Evolutionary conservation across 2,888 invertebrate species (phyloP), one percentile per base, ranked within the genome.

Genomic region (Melangyna quadrimaculata): DNA sequence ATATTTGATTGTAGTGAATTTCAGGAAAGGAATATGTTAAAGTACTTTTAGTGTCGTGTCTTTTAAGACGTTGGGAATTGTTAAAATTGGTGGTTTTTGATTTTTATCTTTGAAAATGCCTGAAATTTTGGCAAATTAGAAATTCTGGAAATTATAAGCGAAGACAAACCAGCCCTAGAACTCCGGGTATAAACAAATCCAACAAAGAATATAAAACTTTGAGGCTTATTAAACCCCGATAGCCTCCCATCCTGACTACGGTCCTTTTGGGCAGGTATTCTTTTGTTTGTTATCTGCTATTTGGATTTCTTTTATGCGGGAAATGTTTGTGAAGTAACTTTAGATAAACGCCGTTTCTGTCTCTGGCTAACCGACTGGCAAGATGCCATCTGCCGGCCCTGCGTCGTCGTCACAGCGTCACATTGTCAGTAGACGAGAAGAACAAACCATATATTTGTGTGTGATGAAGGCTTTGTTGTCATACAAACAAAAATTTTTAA

Each of bases 241-340:
- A 17, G 17, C 24, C 7, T 2, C 1, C 8, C 24, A 14, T 0
- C 14, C 14, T 51, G 8, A 6, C 51, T 51, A 24, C 24, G 24
- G 24, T 8, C 24, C 14, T 8, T 12, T 35, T 53, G 45, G 53
- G 0, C 48, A 24, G 12, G 24, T 51, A 43, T 24, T 37, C 27
- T 53, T 45, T 32, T 70, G 53, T 43, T 72, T 61, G 48, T 29
- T 37, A 10, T 43, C 17, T 73, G 69, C n/a, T 67, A 43, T 71
- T 84, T 70, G 17, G 22, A 32, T 32, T 67, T 72, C 61, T 71
- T 75, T 79, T 79, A 71, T 75, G 61, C n/a, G 63, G 53, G 51
- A 65, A 83, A 79, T 79, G 67, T 79, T 83, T 57, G 79, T 83
- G 57, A 83, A 79, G 74, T 67, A 79, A 70, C 51, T 83, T 43